Evolutionary conservation across 2,113 vertebrate species (phyloP), one percentile per base, ranked within the genome.

Genomic region (Dasyornis broadbenti): DNA sequence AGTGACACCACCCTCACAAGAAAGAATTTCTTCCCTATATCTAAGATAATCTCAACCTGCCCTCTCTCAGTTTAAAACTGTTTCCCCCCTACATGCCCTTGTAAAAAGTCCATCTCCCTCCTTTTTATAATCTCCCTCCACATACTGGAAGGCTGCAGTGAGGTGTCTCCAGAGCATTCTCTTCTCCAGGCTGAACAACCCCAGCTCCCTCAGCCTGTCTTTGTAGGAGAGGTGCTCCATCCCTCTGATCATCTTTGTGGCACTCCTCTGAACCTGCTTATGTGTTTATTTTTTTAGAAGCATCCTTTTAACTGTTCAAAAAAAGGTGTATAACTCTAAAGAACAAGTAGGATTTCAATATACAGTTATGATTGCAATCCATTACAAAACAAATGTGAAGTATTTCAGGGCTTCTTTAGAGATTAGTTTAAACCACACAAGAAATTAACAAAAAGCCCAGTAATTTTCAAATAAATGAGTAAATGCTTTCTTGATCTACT

Each of bases 351-450:
- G 26, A 92, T 80, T 73, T 77, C 57, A 59, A 84, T 81, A 39
- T 10, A 86, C 9, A 15, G 26, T 72, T 95, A 90, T 44, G 52
- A 80, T 0, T 85, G 27, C 42, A 94, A 77, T 72, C 35, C 42
- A 52, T 86, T 92, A 77, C 50, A 90, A 94, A 92, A 87, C 2
- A 2, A 50, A 70, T 6, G 21, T 23, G 71, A 89, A 94, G 37
- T 77, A 95, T 78, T 85, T 73, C 76, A 91, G 47, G 33, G 42
- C n/a, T 94, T 90, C 77, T 90, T 95, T 52, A 80, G 35, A 87
- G 66, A 94, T 88, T 64, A 94, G 11, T 3, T 91, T 85, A 85
- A 91, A 15, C 17, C 87, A 73, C 50, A 70, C 27, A 86, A 85
- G 59, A 88, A 93, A 71, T 63, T 86, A 82, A 78, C n/a, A 61